Percentiles rank a stretch among this genome's conserved stretches.
Evolutionary conservation across 2,888 invertebrate species (phyloP).

Genomic region (Hyppa rectilinea): DNA sequence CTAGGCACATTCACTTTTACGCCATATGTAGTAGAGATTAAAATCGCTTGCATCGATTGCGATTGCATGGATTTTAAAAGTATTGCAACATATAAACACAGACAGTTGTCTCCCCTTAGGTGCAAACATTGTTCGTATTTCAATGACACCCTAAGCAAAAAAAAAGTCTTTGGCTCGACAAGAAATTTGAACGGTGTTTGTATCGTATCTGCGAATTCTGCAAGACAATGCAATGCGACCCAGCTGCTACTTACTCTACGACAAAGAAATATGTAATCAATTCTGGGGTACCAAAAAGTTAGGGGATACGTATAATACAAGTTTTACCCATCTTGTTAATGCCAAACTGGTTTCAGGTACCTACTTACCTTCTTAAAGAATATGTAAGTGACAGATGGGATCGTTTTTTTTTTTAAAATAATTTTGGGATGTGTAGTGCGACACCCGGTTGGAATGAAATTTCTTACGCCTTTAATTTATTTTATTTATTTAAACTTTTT

Average conservation of each 20-base stretch:
- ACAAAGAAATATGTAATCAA: constrained; percentile 37
- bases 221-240: neutral
- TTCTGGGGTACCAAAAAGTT: constrained; percentile 1
- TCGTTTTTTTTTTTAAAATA: no score
- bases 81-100: constrained; percentile 35
- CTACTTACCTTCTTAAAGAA: neutral
- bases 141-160: neutral
- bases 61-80: constrained; percentile 40
- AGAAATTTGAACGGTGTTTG: constrained; percentile 22
- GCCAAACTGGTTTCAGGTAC: constrained; percentile 43
- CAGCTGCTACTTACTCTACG: constrained; percentile 20
- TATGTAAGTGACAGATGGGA: neutral
- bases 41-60: constrained; percentile 21
- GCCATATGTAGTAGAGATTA: constrained; percentile 20
- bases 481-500: no score
- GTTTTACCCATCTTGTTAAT: neutral
- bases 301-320: constrained; percentile 6
- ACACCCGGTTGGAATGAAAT: no score
- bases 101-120: neutral
- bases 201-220: constrained; percentile 10
- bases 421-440: no score
- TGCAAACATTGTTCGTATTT: neutral
- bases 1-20: constrained; percentile 22
- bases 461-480: no score
- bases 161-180: neutral